Percentiles rank a stretch among this genome's conserved stretches.
Conservation (phyloP, 2,113 vertebrate genomes). For the Calonectris borealis region DNA sequence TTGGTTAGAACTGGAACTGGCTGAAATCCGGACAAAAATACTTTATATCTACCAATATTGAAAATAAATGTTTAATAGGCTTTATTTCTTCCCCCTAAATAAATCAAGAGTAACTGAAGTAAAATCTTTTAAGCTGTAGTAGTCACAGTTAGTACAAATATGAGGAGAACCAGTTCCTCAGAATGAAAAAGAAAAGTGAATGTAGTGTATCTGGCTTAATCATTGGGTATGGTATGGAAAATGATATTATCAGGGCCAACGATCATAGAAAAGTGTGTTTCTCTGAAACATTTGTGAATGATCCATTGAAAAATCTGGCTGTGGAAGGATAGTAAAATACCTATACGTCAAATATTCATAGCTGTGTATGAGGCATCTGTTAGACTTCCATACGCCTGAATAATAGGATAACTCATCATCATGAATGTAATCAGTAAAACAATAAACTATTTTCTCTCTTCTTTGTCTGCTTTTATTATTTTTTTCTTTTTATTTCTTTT, state of each 20-base stretch:
- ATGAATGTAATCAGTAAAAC: not conserved
- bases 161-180: not conserved
- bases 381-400: not conserved
- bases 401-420: not conserved
- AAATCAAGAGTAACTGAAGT: not conserved
- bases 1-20: not conserved
- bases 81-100: not conserved
- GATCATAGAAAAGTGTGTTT: not conserved
- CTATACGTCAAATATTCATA: not conserved
- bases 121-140: not conserved
- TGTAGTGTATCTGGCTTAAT: not conserved
- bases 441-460: not conserved
- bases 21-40: not conserved
- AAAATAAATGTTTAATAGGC: not conserved
- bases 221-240: not conserved
- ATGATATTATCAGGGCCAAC: constrained; percentile 13
- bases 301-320: constrained; percentile 19
- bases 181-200: not conserved
- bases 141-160: not conserved
- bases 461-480: not conserved
- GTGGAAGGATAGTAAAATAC: not conserved
- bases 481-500: not conserved
- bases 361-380: not conserved
- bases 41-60: not conserved
- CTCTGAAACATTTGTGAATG: constrained; percentile 37